Evolutionary conservation across 2,888 invertebrate species (phyloP).

Genomic region (Mythimna lalbum): DNA sequence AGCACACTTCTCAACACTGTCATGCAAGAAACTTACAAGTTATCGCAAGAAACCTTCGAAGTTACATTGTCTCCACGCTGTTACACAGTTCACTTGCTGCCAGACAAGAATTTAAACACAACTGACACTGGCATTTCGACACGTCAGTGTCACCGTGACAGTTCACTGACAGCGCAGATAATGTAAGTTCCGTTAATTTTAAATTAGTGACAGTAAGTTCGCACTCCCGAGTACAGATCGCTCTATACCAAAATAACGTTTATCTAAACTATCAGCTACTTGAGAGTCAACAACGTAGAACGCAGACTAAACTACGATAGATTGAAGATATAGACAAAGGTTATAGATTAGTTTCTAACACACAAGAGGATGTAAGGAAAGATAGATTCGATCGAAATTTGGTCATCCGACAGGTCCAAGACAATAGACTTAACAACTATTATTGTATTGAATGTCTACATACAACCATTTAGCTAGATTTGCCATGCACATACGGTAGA

Average conservation of each 20-base stretch:
- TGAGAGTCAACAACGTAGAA: conserved; percentile 89
- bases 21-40: conserved; percentile 73
- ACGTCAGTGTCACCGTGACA: conserved; percentile 36
- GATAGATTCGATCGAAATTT: conserved; percentile 66
- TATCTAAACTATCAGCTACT: conserved; percentile 83
- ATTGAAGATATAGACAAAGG: conserved; percentile 79
- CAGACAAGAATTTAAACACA: conserved; percentile 1
- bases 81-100: conserved; percentile 7
- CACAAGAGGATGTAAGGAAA: conserved; percentile 66
- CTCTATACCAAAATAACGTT: conserved; percentile 87
- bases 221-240: conserved; percentile 66
- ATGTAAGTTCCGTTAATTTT: conserved; percentile 73
- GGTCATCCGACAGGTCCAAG: conserved; percentile 64
- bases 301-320: conserved; percentile 80
- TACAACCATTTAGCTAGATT: conserved; percentile 88
- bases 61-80: conserved; percentile 30
- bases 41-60: conserved; percentile 35
- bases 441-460: conserved; percentile 88
- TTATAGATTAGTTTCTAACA: conserved; percentile 72
- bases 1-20: conserved; percentile 73
- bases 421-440: conserved; percentile 78
- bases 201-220: conserved; percentile 88
- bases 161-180: conserved; percentile 45
- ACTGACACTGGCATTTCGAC: conserved; percentile 21
- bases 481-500: conserved; percentile 86